Base-by-base conservation (phyloP, 2,113 vertebrate genomes). In the Dasyurus viverrinus region DNA sequence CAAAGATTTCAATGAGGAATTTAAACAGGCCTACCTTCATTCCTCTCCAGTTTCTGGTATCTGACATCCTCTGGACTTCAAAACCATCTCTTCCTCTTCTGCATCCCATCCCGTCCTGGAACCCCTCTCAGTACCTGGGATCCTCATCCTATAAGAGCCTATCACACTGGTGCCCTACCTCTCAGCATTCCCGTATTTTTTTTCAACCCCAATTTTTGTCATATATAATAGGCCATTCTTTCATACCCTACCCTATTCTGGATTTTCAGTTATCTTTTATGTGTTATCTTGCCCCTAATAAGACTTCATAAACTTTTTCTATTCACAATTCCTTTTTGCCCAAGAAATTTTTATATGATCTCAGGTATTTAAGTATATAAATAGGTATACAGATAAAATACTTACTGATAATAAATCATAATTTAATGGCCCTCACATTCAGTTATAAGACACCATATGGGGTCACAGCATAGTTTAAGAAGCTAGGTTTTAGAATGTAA, bases 101-200 rank as follows among this genome's bases (percentile, higher is more conserved):
- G 0, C 0, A n/a, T 16, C 30, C 60, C 14, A 19, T 16, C 19
- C 42, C n/a, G 5, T n/a, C 14, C 36, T n/a, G 60, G 36, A 76
- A n/a, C 16, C 36, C 9, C 6, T 0, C 60, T n/a, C 5, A 76
- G 60, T n/a, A 7, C 36, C 60, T 16, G 30, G 30, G 14, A 76
- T 19, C 36, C 16, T 76, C 36, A 8, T 8, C 8, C 36, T 2
- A n/a, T 8, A 84, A 42, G 6, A 84, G 36, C 7, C 16, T 42
- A 2, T 8, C 1, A 42, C 19, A 2, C n/a, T 19, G 22, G 6
- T 42, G 6, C 1, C n/a, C 36, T 7, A 16, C n/a, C n/a, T 42
- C 36, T 19, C n/a, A 3, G 68, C 3, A 42, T 8, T 84, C n/a
- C 16, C 8, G 36, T 84, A 16, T n/a, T n/a, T n/a, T n/a, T n/a